Evolutionary conservation across 1,140 invertebrate genomes (phyloP), one percentile per base, ranked within the genome.

Genomic region (Anagrus nilaparvatae): DNA sequence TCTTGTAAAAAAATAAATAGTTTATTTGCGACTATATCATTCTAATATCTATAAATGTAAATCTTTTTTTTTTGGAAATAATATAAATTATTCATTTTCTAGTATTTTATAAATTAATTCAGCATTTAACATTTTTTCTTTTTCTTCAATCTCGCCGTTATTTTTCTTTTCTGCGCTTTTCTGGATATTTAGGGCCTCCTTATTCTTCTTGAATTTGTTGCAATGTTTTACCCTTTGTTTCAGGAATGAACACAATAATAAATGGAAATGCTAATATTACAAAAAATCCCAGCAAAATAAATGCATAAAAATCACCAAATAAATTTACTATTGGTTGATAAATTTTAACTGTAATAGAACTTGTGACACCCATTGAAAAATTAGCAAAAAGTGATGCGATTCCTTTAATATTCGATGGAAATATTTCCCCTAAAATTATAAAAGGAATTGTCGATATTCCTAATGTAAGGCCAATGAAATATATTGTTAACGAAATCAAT

Each of bases 161-260:
- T n/a, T n/a, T n/a, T n/a, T n/a, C n/a, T n/a, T n/a, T n/a, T n/a
- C n/a, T n/a, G n/a, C n/a, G n/a, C n/a, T n/a, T n/a, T n/a, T n/a
- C n/a, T n/a, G n/a, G n/a, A n/a, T n/a, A n/a, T n/a, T n/a, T n/a
- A n/a, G n/a, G n/a, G n/a, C n/a, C n/a, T n/a, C n/a, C n/a, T n/a
- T n/a, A n/a, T n/a, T 14, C 12, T 0, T 21, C 12, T 9, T 53
- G 29, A 32, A 58, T 54, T n/a, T 56, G 40, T 36, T 56, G 51
- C 40, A 87, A 72, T 3, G 79, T 78, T 58, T 82, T 84, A 13
- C 81, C 81, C 61, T 87, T 88, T 0, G 85, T 90, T 64, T 88
- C 86, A 0, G 84, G 82, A 16, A 87, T 65, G 25, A 73, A 66
- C 4, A 73, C 59, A 28, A 77, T 61, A 34, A 78, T 72, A 53